These are phyloP conservation scores for Pelecanoides urinatrix DNA, from an alignment of 2,113 vertebrate genomes.

Conservation along the genomic window DNA sequence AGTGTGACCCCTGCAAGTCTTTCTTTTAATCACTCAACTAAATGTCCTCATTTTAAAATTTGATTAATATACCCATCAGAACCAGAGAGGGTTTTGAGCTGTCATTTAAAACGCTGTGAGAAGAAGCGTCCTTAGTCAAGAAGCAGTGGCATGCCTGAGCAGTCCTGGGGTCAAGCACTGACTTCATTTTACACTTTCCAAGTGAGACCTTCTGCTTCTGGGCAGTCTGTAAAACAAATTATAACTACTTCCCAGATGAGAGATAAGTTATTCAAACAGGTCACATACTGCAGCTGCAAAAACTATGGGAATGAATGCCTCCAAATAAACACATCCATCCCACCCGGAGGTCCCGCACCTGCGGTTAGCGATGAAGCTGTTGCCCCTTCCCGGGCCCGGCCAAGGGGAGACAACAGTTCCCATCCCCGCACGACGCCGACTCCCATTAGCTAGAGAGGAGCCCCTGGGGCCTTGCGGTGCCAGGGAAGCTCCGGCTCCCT, in stretches of 20 bases:
- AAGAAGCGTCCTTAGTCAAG: neutral
- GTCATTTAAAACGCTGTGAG: neutral
- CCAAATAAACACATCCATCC: neutral
- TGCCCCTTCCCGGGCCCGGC: neutral
- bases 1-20: neutral
- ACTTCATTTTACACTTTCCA: neutral
- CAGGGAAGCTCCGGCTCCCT: neutral
- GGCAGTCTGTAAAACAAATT: neutral
- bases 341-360: neutral
- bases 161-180: no score
- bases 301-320: rapidly evolving
- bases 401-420: neutral
- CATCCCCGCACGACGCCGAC: rapidly evolving
- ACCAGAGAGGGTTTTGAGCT: rapidly evolving
- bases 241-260: rapidly evolving
- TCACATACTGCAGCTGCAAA: neutral
- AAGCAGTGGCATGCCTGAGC: rapidly evolving
- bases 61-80: neutral
- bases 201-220: neutral
- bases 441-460: rapidly evolving
- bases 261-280: neutral
- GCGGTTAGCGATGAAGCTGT: rapidly evolving
- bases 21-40: neutral
- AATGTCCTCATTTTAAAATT: neutral
- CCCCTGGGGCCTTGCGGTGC: neutral